phyloP scores from a whole-genome alignment of 2,797 vertebrate species.

The Lagocephalus sceleratus region DNA sequence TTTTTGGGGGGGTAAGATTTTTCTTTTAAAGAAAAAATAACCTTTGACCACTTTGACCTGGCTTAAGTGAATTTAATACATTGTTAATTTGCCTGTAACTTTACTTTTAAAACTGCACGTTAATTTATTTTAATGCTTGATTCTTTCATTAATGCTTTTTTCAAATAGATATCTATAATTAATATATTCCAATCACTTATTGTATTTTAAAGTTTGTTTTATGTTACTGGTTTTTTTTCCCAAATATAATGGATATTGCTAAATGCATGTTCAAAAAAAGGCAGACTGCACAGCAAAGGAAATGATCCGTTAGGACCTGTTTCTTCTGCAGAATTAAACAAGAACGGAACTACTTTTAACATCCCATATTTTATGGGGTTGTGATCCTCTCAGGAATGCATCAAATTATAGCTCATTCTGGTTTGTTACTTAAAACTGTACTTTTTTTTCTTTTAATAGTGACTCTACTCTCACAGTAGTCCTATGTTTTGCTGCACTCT shows the following conservation, averaged over 20 bases:
- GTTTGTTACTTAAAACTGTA: conserved; percentile 37
- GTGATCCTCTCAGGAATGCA: conserved; percentile 80
- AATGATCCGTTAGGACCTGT: conserved; percentile 33
- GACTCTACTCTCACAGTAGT: conserved; percentile 54
- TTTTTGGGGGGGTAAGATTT: conserved; percentile 45
- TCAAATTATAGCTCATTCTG: conserved; percentile 61
- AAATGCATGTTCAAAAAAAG: conserved; percentile 38
- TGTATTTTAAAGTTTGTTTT: conserved; percentile 38
- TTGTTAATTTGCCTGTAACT: conserved; percentile 72
- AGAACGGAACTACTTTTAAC: conserved; percentile 46
- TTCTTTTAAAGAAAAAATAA: conserved; percentile 44
- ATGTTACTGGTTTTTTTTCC: conserved; percentile 59
- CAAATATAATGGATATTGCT: conserved; percentile 36
- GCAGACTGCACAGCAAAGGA: conserved; percentile 45
- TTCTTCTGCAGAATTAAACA: conserved; percentile 34
- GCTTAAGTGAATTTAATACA: conserved; percentile 55
- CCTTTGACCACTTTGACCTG: conserved; percentile 62
- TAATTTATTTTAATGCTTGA: conserved; percentile 80
- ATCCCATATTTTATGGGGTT: conserved; percentile 62
- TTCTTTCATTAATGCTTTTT: conserved; percentile 55
- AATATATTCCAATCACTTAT: conserved; percentile 70
- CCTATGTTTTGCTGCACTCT: conserved; percentile 65
- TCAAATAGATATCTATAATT: conserved; percentile 52
- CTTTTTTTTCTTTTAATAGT: conserved; percentile 15
- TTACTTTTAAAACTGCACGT: conserved; percentile 77